Base-by-base conservation (phyloP, 2,797 vertebrate species). In the Sebastes miniatus region DNA sequence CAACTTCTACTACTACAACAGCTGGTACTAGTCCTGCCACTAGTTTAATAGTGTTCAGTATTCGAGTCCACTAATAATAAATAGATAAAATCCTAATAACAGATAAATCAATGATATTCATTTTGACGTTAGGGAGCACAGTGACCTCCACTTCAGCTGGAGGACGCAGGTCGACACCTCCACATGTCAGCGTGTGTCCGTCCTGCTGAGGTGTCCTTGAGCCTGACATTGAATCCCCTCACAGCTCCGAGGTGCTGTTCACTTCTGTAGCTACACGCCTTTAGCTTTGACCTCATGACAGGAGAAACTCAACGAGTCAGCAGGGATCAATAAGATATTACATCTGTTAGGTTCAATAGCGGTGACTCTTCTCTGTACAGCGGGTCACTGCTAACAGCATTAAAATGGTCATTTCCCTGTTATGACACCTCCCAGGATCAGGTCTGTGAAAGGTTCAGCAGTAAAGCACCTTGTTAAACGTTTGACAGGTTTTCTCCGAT, bases 321-420 rank as follows among this genome's bases (percentile, higher is more conserved):
- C 77, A 22, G 88, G 86, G 89, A 92, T 91, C 90, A 65, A 91
- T 92, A 84, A 86, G 85, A 84, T 82, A 84, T 87, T 64, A 84
- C 87, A 88, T 83, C 89, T 87, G 87, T 85, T 74, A 34, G 65
- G 66, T 57, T 73, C 56, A 6, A 29, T 56, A 81, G 81, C 88
- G 87, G 89, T 83, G 76, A 85, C 65, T 63, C 27, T n/a, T 58
- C 58, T 22, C 58, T 12, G 7, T 29, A 54, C 24, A 16, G 29
- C 1, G 14, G 20, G 54, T 70, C 57, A 18, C 31, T 24, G 31
- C 34, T 71, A 3, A 56, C 12, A 50, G 20, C 29, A 18, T 63
- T 12, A 66, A 77, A 36, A 52, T 25, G 39, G 9, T 77, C 34
- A 27, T 56, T 69, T 72, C 65, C 10, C 65, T 39, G 50, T 43